Base-by-base conservation (phyloP, 53 echinoderm and acorn worm species). In the Paracentrotus lividus region DNA sequence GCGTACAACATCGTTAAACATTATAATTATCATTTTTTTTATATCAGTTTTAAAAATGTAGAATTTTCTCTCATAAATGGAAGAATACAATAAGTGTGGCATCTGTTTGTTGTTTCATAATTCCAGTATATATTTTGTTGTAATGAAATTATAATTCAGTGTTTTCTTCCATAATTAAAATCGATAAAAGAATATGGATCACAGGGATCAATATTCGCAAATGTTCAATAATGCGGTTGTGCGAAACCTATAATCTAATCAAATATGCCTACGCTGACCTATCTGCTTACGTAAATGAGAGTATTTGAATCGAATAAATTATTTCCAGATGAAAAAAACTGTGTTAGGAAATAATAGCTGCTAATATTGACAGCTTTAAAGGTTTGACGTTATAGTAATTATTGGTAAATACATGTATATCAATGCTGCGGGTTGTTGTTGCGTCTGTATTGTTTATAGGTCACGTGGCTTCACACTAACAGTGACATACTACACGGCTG, bases 381-480 rank as follows among this genome's bases (percentile, higher is more conserved):
- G 18, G 8, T 57, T 20, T 57, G 57, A 57, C 57, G 57, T 20
- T 3, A 0, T 57, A 57, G 0, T 20, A 4, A 20, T 20, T 13
- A n/a, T n/a, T n/a, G n/a, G 57, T 0, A 18, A 14, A 7, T 20
- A 57, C 16, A 20, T 57, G 3, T 57, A 57, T 4, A 7, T 49
- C 5, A 57, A 20, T 64, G 1, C 31, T 26, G 0, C 0, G 15
- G 9, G 53, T 4, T 53, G 15, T 15, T 4, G 54, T n/a, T 3
- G 5, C 26, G 8, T 7, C 26, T 61, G 24, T 0, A 61, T 72
- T 40, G 72, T 38, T 72, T 72, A 18, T 40, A 89, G 89, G 60
- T 89, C 89, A 40, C 60, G 60, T 18, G 40, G 89, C 65, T 42
- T 89, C 0, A 60, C 89, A 43, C 61, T 89, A 1, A 89, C 59